Evolutionary conservation across 2,888 invertebrate genomes (phyloP).

Genomic region (Nebria salina): DNA sequence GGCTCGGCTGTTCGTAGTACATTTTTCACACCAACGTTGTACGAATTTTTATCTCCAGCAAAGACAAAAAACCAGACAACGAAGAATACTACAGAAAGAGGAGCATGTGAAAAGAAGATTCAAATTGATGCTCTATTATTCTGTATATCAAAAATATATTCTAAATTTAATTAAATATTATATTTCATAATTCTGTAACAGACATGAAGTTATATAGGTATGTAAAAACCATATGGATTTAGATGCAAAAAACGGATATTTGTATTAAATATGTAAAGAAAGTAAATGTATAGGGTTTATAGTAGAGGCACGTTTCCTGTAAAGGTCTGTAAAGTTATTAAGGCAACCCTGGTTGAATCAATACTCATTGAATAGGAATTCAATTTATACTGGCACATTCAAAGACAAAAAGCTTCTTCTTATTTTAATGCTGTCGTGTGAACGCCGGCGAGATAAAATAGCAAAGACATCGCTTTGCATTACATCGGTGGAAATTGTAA

Average conservation of each 20-base stretch:
- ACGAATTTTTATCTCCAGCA: not conserved
- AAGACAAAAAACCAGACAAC: not conserved
- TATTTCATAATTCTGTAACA: no score
- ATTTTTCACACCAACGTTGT: not conserved
- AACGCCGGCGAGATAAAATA: not conserved
- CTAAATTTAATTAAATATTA: no score
- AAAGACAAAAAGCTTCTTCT: not conserved
- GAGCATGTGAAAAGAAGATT: not conserved
- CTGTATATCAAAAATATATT: not conserved
- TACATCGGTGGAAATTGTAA: not conserved
- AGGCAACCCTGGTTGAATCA: not conserved
- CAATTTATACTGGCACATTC: not conserved
- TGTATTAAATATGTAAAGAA: no score
- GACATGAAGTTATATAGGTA: no score
- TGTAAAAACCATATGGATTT: no score
- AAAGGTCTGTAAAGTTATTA: not conserved
- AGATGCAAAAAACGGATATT: no score
- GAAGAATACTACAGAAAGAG: not conserved
- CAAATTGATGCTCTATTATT: not conserved
- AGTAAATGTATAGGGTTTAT: no score
- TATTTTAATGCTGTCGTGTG: not conserved
- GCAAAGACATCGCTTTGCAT: not conserved
- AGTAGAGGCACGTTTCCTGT: not conserved
- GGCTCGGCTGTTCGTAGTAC: not conserved
- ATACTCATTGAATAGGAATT: not conserved